Base-by-base conservation (phyloP, 2,888 invertebrate genomes). In the Conus canariensis region DNA sequence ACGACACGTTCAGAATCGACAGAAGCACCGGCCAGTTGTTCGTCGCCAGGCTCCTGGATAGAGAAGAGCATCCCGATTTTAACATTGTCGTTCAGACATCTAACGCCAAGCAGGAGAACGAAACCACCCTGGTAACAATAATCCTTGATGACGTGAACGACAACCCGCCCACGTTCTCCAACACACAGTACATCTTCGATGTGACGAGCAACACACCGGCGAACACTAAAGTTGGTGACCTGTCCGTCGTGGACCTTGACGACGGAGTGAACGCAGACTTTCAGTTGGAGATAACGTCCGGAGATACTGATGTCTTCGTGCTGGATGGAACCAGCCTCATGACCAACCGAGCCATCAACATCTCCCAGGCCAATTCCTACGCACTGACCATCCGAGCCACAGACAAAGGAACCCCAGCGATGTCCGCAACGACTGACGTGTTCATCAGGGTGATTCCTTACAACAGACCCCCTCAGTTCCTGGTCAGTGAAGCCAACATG, bases 71-170 rank as follows among this genome's bases (percentile, higher is more conserved):
- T 12, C 90, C 92, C 25, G 45, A 87, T 7, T 93, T 94, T 90
- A 82, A 90, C 12, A 85, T 94, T 6, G 91, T 91, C 8, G 88
- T 95, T 12, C 85, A 90, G 2, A 93, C 91, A 0, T 77, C 88
- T 5, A 92, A 92, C 74, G 70, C 87, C 22, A 56, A 58, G n/a
- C 56, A 25, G 58, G 58, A 87, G 22, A 74, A 12, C 74, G 58
- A 16, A 56, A 82, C 90, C 9, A 93, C 94, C 1, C 90, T 91
- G 14, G 92, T 96, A 0, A 92, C 97, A 96, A 98, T 99, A 90
- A 98, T 98, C 95, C 99, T 99, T 0, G 96, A 98, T 89, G 99
- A 99, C 96, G 98, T 98, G 93, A 99, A 99, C 96, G 99, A 99
- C 96, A 99, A 99, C 95, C 97, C 98, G 30, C 99, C 99, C 0